Evolutionary conservation across 2,113 vertebrate species (phyloP).

Genomic region (Coregonus clupeaformis): DNA sequence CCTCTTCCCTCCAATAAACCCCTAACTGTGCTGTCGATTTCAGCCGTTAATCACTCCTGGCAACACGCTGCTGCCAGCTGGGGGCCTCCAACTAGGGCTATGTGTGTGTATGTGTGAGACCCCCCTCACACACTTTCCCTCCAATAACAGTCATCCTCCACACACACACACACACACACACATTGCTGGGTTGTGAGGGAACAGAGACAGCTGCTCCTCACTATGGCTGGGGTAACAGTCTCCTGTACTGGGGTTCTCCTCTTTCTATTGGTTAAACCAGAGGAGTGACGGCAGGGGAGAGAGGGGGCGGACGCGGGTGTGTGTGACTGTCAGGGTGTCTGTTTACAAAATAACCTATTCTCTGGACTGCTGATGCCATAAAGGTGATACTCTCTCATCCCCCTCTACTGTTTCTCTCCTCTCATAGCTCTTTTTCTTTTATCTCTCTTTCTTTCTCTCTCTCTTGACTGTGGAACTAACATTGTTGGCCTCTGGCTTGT

Average conservation of each 20-base stretch:
- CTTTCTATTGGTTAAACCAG: constrained; percentile 44
- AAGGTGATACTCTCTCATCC: constrained; percentile 30
- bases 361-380: constrained; percentile 39
- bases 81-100: constrained; percentile 15
- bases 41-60: constrained; percentile 28
- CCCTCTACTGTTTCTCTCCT: constrained; percentile 3
- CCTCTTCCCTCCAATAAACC: constrained; percentile 2
- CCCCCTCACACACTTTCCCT: neutral
- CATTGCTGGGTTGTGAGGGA: constrained; percentile 35
- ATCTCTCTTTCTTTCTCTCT: neutral
- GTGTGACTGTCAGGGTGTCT: constrained; percentile 48
- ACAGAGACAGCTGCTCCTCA: constrained; percentile 43
- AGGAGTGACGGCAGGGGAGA: constrained; percentile 23
- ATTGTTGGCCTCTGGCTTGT: neutral
- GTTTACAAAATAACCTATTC: constrained; percentile 65
- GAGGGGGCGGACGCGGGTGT: constrained; percentile 15
- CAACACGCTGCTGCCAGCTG: constrained; percentile 32
- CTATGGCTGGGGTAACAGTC: constrained; percentile 39
- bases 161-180: constrained; percentile 11
- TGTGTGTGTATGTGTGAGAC: constrained; percentile 15
- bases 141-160: constrained; percentile 11
- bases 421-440: neutral
- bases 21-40: constrained; percentile 25
- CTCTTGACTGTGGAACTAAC: neutral
- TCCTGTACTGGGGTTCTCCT: neutral